These are phyloP conservation scores for Sebastolobus altivelis DNA, from an alignment of 2,797 vertebrate species.

Conservation along the genomic window DNA sequence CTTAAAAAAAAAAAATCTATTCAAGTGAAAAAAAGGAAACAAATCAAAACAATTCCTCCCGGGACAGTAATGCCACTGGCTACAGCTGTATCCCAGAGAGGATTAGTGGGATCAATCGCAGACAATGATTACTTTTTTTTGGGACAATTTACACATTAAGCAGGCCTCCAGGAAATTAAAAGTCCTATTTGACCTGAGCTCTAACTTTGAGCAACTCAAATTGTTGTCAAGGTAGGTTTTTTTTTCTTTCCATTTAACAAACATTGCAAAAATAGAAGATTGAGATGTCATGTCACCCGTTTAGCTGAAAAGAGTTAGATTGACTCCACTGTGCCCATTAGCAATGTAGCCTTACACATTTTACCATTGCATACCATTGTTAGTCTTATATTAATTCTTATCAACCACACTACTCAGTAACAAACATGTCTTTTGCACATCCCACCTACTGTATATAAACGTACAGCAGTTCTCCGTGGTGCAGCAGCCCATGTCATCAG, in stretches of 20 bases:
- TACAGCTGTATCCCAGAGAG: slow-evolving; percentile 9
- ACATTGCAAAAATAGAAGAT: not conserved
- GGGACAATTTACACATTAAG: slow-evolving; percentile 21
- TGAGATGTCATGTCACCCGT: not conserved
- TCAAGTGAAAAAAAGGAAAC: not conserved
- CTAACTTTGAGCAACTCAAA: slow-evolving; percentile 2
- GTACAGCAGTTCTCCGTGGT: slow-evolving; percentile 30
- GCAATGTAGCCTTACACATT: not conserved
- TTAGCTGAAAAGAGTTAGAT: not conserved
- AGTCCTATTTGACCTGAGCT: slow-evolving; percentile 9
- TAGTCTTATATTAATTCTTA: not conserved
- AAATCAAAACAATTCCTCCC: not conserved
- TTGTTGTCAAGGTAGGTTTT: not conserved
- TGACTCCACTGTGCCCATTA: not conserved
- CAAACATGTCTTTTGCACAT: slow-evolving; percentile 8
- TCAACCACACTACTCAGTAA: not conserved
- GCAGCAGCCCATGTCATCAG: slow-evolving; percentile 64
- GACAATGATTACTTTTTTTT: slow-evolving; percentile 17
- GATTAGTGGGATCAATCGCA: slow-evolving; percentile 31
- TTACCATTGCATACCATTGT: not conserved
- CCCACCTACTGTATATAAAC: slow-evolving; percentile 9
- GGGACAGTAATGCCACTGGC: slow-evolving; percentile 10
- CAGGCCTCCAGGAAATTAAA: slow-evolving; percentile 11
- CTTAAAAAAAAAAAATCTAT: not conserved
- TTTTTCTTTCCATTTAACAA: not conserved